These are phyloP conservation scores for Colletes gigas DNA, from an alignment of 1,140 invertebrate species.

Conservation along the genomic window DNA sequence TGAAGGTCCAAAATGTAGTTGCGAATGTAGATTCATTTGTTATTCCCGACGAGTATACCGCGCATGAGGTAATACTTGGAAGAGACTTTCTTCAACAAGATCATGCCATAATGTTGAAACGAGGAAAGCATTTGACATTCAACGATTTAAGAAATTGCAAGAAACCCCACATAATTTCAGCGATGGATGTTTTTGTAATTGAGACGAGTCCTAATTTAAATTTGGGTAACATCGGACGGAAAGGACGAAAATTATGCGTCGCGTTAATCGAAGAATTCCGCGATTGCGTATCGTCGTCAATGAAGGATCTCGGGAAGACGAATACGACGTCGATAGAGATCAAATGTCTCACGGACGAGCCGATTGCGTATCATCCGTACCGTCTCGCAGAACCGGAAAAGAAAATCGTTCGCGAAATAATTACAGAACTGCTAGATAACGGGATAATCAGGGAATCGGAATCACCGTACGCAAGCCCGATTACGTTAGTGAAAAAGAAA, in stretches of 20 bases:
- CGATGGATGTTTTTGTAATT: background rate
- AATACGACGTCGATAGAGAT: background rate
- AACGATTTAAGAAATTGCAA: background rate
- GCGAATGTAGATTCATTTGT: background rate
- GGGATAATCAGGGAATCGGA: conserved; percentile 1
- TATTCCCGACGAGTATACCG: background rate
- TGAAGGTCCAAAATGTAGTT: background rate
- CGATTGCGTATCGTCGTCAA: too few species aligned
- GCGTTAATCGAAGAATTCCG: too few species aligned
- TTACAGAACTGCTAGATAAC: background rate
- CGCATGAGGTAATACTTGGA: background rate
- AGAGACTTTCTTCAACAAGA: background rate
- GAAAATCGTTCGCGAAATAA: background rate
- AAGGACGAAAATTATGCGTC: too few species aligned
- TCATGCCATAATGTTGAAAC: background rate
- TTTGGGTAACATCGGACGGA: background rate
- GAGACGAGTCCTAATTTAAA: background rate
- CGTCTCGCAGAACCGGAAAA: background rate
- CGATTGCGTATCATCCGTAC: background rate
- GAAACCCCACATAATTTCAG: background rate
- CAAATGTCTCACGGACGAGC: background rate
- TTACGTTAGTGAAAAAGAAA: conserved; percentile 2
- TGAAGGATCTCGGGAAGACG: too few species aligned
- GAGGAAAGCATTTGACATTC: background rate
- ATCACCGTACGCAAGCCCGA: too few species aligned